These are phyloP conservation scores for Hanleya hanleyi DNA, from an alignment of 2,888 invertebrate genomes.

Conservation along the genomic window DNA sequence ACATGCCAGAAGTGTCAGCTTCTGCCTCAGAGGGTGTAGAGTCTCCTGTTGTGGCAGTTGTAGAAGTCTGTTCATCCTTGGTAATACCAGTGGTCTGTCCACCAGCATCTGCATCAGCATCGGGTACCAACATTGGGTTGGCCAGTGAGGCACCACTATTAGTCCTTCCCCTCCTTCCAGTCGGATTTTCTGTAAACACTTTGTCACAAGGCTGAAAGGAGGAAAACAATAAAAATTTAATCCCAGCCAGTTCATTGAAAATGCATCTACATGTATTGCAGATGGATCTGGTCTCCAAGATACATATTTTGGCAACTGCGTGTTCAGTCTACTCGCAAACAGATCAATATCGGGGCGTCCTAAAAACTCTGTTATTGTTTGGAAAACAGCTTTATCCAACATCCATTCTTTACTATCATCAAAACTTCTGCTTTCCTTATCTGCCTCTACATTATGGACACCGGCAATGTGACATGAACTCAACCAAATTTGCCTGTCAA, in stretches of 20 bases:
- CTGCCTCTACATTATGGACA: slow-evolving; percentile 21
- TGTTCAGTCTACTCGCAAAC: slow-evolving; percentile 30
- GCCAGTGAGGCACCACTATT: not conserved
- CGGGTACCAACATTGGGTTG: not conserved
- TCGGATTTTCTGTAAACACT: not conserved
- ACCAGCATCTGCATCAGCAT: not conserved
- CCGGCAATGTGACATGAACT: slow-evolving; percentile 30
- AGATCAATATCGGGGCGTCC: slow-evolving; percentile 18
- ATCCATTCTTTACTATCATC: slow-evolving; percentile 29
- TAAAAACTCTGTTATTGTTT: not conserved
- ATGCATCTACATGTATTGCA: not conserved
- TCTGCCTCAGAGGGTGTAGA: no score
- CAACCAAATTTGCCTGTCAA: slow-evolving; percentile 26
- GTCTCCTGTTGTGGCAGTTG: not conserved
- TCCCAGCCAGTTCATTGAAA: not conserved
- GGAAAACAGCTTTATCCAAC: slow-evolving; percentile 7
- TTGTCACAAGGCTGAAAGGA: not conserved
- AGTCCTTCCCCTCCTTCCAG: not conserved
- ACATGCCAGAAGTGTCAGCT: no score
- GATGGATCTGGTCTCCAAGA: not conserved
- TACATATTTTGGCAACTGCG: not conserved
- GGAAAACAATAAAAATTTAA: not conserved
- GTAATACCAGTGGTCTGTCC: not conserved
- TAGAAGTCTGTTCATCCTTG: not conserved
- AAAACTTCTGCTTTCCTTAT: slow-evolving; percentile 15